phyloP scores from a whole-genome alignment of 2,888 invertebrate genomes.

The Thalpophila matura region DNA sequence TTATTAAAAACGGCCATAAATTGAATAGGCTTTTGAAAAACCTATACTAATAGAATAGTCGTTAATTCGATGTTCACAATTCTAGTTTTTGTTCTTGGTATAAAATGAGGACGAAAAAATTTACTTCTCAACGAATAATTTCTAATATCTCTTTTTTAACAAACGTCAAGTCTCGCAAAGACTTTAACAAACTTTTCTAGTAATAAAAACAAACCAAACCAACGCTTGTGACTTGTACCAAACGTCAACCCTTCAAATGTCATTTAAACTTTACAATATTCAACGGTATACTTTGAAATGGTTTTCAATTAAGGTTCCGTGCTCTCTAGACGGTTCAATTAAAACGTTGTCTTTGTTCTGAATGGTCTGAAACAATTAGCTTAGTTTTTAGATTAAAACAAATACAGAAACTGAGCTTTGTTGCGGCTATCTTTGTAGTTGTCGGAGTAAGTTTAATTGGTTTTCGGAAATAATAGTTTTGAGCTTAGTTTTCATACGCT shows the following conservation, averaged over 20 bases:
- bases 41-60: no score
- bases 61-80: no score
- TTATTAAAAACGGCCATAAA: no score
- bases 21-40: no score
- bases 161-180: no score
- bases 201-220: no score
- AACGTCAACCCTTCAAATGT: conserved; percentile 17
- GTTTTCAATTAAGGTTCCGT: conserved; percentile 65
- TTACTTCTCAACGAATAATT: not conserved
- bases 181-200: no score
- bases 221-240: conserved; percentile 17
- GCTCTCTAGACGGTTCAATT: conserved; percentile 65
- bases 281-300: conserved; percentile 58
- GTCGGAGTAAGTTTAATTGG: conserved; percentile 42
- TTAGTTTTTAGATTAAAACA: conserved; percentile 28
- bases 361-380: conserved; percentile 41
- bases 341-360: conserved; percentile 48
- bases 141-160: not conserved
- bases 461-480: conserved; percentile 33
- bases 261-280: conserved; percentile 52
- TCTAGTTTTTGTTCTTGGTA: no score
- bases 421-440: conserved; percentile 38
- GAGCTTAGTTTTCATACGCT: conserved; percentile 23
- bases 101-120: no score
- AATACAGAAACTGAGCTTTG: conserved; percentile 20